Base-by-base conservation (phyloP, 37 sponge, comb jelly and placozoan species). In the Hormiphora californensis region DNA sequence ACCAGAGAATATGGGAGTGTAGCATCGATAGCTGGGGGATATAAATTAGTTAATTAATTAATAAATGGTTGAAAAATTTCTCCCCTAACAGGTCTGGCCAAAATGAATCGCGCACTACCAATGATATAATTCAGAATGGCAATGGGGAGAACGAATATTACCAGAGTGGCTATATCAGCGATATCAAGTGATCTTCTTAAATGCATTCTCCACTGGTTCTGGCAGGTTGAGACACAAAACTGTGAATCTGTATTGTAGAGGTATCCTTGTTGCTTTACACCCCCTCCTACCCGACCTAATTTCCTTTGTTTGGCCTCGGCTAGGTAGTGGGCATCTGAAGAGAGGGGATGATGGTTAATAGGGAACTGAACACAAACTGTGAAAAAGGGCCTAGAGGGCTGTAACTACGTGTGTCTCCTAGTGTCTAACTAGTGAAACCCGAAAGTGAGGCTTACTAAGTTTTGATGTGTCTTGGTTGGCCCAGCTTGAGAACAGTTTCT, bases 281-380 rank as follows among this genome's bases (percentile, higher is more conserved):
- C 38, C 21, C 81, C 81, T 41, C 39, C 81, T 4, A 3, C 21
- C 28, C 81, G 81, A 36, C 81, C 81, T 12, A 73, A 28, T 28
- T 73, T 73, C 9, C 81, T n/a, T 28, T 73, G 32, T 28, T 73
- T 73, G 35, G 21, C n/a, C 46, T 73, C 81, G n/a, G 81, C 46
- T 73, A 73, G 43, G 9, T n/a, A 36, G 81, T 73, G 81, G 9
- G 21, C 25, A 4, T 33, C 81, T 73, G 81, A 4, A 40, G 19
- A 17, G 15, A 49, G 9, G 9, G 53, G 15, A 17, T 49, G n/a
- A n/a, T n/a, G n/a, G n/a, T n/a, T n/a, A n/a, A n/a, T n/a, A n/a
- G n/a, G n/a, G n/a, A n/a, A n/a, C n/a, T n/a, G n/a, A n/a, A n/a
- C n/a, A n/a, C n/a, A n/a, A n/a, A n/a, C n/a, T n/a, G n/a, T n/a